Evolutionary conservation across 2,888 invertebrate genomes (phyloP).

Genomic region (Griposia aprilina): DNA sequence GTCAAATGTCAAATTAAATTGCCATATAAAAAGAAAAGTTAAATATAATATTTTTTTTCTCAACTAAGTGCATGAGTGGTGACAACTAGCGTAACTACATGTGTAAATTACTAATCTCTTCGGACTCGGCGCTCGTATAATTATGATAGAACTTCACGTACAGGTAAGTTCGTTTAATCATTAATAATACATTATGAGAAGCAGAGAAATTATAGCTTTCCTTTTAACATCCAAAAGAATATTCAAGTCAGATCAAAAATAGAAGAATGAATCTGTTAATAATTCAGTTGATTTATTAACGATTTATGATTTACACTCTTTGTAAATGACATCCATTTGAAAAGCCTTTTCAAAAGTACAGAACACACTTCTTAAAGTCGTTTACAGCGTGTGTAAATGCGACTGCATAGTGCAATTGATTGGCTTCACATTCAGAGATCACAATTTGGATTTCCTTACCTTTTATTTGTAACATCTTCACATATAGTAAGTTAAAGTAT

Average conservation of each 20-base stretch:
- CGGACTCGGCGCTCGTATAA: too few relatives aligned
- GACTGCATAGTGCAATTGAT: conserved; percentile 40
- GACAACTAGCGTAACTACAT: too few relatives aligned
- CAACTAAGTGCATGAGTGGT: too few relatives aligned
- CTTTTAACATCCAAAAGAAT: background rate
- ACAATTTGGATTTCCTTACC: conserved; percentile 61
- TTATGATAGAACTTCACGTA: too few relatives aligned
- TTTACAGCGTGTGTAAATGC: conserved; percentile 6
- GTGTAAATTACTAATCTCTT: too few relatives aligned
- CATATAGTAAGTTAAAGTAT: conserved; percentile 70
- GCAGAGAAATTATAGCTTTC: background rate
- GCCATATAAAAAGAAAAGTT: too few relatives aligned
- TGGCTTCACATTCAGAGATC: conserved; percentile 56
- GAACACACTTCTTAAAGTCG: conserved; percentile 5
- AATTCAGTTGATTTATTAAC: too few relatives aligned
- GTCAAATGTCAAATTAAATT: too few relatives aligned
- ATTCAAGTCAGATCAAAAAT: too few relatives aligned
- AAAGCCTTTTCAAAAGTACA: background rate
- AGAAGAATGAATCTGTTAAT: too few relatives aligned
- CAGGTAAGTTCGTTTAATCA: too few relatives aligned
- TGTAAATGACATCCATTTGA: background rate
- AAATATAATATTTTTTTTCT: too few relatives aligned
- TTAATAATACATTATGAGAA: background rate
- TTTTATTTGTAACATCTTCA: conserved; percentile 68
- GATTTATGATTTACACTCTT: background rate